Base-by-base conservation (phyloP, 2,888 invertebrate species). In the Clistopyga incitator region DNA sequence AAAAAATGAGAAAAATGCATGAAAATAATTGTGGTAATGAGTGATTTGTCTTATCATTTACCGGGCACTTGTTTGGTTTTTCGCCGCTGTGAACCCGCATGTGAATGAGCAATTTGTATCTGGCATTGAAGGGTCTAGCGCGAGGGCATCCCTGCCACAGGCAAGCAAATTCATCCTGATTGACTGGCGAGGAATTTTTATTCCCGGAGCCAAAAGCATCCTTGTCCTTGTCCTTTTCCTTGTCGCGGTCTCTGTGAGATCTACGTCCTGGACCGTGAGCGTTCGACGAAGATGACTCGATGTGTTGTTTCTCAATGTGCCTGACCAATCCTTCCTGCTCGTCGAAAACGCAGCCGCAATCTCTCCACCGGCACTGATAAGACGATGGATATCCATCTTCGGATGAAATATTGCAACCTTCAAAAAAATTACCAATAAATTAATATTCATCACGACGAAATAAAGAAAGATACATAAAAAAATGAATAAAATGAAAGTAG, bases 61-160 rank as follows among this genome's bases (percentile, higher is more conserved):
- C 99, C 93, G 97, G 97, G 94, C 99, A 99, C 93, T 98, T 97
- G 93, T 99, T 99, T 0, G 99, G 99, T 92, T 99, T 99, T 91
- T 99, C 99, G 4, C 99, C 99, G 23, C 98, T 99, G 93, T 99
- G 99, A 0, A 99, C 97, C 18, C 99, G 94, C 98, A 99, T 98
- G 92, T 99, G 99, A 72, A 97, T 99, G 54, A 99, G 95, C 59
- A 99, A 94, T 93, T 99, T 99, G 94, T 99, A 99, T 86, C 99
- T 95, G 0, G 99, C 99, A 93, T 99, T 99, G 94, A 99, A 99
- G 0, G 99, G 98, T 78, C 98, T 96, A 18, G 96, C 96, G 86
- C 97, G 95, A 0, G 97, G 97, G 93, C 99, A 99, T n/a, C 97
- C 97, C 78, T 96, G 94, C 99, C 99, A 99, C 64, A 97, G 95